Conservation (phyloP, 53 echinoderm and acorn worm genomes). For the Luidia sarsii region DNA sequence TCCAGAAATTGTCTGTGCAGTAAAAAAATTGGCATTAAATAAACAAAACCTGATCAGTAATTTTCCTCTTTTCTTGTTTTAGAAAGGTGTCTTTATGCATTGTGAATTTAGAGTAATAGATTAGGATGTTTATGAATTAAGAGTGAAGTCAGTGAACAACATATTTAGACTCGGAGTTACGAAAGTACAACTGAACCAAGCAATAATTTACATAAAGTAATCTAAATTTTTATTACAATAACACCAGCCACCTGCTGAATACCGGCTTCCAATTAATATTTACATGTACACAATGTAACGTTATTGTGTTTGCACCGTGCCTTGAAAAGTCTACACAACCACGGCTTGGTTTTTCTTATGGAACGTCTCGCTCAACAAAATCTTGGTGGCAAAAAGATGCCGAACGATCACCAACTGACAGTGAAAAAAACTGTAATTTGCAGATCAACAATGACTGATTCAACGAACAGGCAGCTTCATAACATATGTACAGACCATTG, state of each 20-base stretch:
- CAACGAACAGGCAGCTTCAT: not conserved
- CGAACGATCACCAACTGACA: not conserved
- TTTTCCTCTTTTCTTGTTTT: no score
- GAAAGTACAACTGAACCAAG: no score
- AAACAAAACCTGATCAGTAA: no score
- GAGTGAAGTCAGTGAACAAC: no score
- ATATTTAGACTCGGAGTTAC: no score
- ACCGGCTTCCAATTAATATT: constrained; percentile 19
- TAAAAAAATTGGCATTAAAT: no score
- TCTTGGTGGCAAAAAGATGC: no score
- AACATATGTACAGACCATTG: constrained; percentile 35
- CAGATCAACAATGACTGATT: constrained; percentile 30
- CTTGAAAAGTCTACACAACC: not conserved
- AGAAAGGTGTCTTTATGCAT: no score
- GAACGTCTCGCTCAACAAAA: no score
- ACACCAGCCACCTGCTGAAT: constrained; percentile 28
- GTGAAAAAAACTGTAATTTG: constrained; percentile 22
- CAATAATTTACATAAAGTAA: constrained; percentile 12
- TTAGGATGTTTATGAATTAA: no score
- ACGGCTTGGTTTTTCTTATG: not conserved
- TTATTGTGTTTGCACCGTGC: constrained; percentile 12
- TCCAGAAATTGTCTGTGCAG: no score
- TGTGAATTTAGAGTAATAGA: no score
- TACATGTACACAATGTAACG: constrained; percentile 8
- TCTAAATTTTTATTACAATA: constrained; percentile 46